Percentiles rank a stretch among this genome's conserved stretches.
These are phyloP conservation scores for Anoura caudifer DNA, from an alignment of 2,113 vertebrate genomes.

Conservation along the genomic window DNA sequence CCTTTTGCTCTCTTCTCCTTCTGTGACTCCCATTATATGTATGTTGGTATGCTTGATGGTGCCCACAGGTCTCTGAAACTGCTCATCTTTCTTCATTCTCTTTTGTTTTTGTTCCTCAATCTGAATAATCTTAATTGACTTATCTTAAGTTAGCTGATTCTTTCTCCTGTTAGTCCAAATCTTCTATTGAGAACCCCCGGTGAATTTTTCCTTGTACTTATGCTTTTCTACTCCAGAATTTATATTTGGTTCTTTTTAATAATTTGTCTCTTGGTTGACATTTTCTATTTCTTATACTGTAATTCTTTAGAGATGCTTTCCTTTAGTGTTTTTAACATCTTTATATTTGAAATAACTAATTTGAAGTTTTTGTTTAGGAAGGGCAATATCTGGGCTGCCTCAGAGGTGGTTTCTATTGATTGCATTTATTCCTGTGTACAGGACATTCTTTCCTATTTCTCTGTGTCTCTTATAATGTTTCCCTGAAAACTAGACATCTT, in stretches of 20 bases:
- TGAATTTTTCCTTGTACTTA: neutral
- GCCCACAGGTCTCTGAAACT: neutral
- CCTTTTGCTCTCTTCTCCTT: neutral
- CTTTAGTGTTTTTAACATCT: neutral
- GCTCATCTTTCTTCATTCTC: neutral
- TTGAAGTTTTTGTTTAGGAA: neutral
- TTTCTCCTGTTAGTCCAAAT: neutral
- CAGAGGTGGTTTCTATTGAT: neutral
- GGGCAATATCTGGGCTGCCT: neutral
- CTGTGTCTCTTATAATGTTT: neutral
- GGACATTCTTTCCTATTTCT: neutral
- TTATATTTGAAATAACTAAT: neutral
- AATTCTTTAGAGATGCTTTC: neutral
- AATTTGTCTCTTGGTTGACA: neutral
- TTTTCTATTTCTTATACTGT: neutral
- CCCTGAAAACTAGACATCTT: neutral
- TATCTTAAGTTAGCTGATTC: neutral
- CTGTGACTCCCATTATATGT: neutral
- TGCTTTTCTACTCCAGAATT: neutral
- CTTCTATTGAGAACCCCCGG: neutral
- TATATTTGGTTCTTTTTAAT: neutral
- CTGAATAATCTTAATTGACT: neutral
- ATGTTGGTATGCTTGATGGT: neutral
- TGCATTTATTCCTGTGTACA: neutral
- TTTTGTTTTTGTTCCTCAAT: neutral